Evolutionary conservation across 37 sponge, comb jelly and placozoan species (phyloP), one percentile per base, ranked within the genome.

Genomic region (Diacarnus erythraeanus): DNA sequence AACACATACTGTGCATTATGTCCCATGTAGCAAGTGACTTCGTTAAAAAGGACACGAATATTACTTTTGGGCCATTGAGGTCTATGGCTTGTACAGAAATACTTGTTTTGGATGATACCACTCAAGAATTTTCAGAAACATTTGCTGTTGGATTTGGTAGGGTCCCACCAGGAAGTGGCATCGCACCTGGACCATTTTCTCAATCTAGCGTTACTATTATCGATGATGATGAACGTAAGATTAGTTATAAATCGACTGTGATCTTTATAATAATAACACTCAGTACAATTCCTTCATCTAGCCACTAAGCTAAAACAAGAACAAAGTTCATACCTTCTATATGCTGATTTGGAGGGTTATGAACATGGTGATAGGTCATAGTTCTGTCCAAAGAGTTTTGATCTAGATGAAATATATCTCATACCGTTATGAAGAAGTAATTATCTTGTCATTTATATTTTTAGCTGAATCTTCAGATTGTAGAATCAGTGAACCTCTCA

Each of bases 1-100:
- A n/a, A n/a, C n/a, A n/a, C n/a, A n/a, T n/a, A n/a, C n/a, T n/a
- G n/a, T n/a, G n/a, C n/a, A n/a, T n/a, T n/a, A n/a, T n/a, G n/a
- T n/a, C n/a, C n/a, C n/a, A n/a, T n/a, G n/a, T n/a, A n/a, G n/a
- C 56, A 10, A 54, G 17, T 69, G 88, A 88, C 77, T 88, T 64
- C 40, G 34, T 8, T 0, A 22, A 36, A 72, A 64, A 26, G 36
- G 30, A 44, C 21, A 22, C 36, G 15, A 64, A 36, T 37, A 63
- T 83, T 18, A 41, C 42, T 3, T 82, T 88, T 40, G n/a, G 2
- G 25, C 72, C 78, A 25, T 69, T 47, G 2, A 57, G 78, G n/a
- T 74, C 64, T 1, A 27, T 25, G 17, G 74, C 79, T 0, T 88
- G 89, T 74, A 43, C n/a, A 4, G 59, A 78, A 8, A 74, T 88